These are phyloP conservation scores for Archaeoteleia sp. DNA, from an alignment of 2,888 invertebrate genomes.

Conservation along the genomic window DNA sequence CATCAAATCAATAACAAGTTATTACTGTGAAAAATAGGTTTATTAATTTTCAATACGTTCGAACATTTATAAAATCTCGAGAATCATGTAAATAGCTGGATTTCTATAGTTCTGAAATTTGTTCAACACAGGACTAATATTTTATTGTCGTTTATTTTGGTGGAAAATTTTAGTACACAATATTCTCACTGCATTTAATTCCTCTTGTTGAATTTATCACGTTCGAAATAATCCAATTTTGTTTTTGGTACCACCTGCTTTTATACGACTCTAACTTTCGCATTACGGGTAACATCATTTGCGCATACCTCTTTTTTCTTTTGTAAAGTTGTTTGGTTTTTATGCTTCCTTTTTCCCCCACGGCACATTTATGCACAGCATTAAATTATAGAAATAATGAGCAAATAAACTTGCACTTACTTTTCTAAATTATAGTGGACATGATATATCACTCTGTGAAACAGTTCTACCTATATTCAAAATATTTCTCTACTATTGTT, in stretches of 20 bases:
- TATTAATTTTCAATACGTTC: too few relatives aligned
- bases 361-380: slow-evolving; percentile 4
- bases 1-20: too few relatives aligned
- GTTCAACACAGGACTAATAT: slow-evolving; percentile 1
- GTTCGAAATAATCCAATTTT: slow-evolving; percentile 28
- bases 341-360: background rate
- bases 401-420: too few relatives aligned
- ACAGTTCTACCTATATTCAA: too few relatives aligned
- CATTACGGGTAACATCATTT: slow-evolving; percentile 19
- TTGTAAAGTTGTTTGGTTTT: slow-evolving; percentile 7
- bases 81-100: too few relatives aligned
- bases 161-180: slow-evolving; percentile 3
- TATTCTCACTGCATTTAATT: slow-evolving; percentile 12
- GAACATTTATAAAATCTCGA: too few relatives aligned
- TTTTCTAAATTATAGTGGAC: too few relatives aligned
- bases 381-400: slow-evolving; percentile 6
- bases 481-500: too few relatives aligned
- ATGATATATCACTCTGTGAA: too few relatives aligned
- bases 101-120: too few relatives aligned
- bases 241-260: slow-evolving; percentile 20
- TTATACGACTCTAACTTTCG: slow-evolving; percentile 5
- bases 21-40: too few relatives aligned
- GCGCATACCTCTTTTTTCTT: slow-evolving; percentile 4
- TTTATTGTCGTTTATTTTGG: slow-evolving; percentile 11
- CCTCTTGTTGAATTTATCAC: slow-evolving; percentile 18